Conservation (phyloP, 2,888 invertebrate genomes). For the Rhaphigaster nebulosa region DNA sequence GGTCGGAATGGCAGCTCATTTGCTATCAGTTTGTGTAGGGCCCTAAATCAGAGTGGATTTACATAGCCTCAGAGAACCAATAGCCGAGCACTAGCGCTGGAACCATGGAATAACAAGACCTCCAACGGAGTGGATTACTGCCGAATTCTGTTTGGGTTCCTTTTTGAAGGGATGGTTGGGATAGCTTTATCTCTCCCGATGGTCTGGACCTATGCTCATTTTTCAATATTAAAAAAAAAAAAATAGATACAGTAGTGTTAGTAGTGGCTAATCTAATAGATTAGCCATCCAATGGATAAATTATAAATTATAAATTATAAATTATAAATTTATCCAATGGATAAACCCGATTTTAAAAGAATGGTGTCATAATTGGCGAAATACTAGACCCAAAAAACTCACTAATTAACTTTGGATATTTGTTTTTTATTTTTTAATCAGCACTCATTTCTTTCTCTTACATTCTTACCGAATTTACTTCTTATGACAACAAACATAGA, state of each 20-base stretch:
- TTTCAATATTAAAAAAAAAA: neutral
- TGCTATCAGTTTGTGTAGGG: conserved; percentile 16
- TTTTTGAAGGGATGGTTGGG: neutral
- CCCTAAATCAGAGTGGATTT: neutral
- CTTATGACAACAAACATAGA: no score
- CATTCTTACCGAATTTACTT: no score
- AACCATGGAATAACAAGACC: neutral
- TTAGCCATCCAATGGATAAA: no score
- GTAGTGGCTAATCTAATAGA: neutral
- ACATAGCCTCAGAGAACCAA: conserved; percentile 4
- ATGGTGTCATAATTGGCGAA: no score
- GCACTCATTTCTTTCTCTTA: no score
- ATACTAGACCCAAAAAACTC: no score
- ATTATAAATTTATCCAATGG: no score
- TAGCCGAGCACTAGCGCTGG: neutral
- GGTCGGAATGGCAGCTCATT: conserved; percentile 18
- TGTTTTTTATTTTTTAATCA: no score
- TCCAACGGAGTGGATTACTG: neutral
- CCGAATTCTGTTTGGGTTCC: neutral
- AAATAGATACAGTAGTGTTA: neutral
- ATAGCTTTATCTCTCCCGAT: neutral
- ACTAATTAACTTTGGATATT: no score
- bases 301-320: no score
- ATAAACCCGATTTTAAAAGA: no score
- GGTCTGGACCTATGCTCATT: no score